Conservation (phyloP, 2,888 invertebrate genomes). For the Osmoderma eremita region DNA sequence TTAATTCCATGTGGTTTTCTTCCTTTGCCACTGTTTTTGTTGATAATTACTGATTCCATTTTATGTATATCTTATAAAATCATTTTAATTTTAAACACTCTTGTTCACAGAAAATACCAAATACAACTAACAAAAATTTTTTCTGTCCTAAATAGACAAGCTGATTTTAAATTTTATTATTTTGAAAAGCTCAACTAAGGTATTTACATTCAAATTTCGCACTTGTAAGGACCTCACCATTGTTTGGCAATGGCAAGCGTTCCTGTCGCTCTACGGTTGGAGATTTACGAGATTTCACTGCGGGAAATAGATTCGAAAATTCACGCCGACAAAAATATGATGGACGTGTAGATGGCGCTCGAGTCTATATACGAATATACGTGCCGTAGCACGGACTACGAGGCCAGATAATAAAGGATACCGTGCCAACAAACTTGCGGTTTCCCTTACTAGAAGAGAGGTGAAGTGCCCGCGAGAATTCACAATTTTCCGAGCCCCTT, state of each 20-base stretch:
- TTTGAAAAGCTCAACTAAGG: no score
- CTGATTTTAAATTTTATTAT: no score
- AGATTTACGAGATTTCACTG: not conserved
- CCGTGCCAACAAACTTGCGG: not conserved
- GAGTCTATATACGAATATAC: not conserved
- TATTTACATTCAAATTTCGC: no score
- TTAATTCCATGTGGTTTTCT: no score
- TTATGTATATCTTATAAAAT: no score
- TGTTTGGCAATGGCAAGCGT: not conserved
- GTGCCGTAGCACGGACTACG: not conserved
- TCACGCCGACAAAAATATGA: not conserved
- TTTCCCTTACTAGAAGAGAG: not conserved
- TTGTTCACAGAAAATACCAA: no score
- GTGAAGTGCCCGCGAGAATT: no score
- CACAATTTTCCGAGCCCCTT: not conserved
- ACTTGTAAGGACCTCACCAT: not conserved
- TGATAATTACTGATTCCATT: no score
- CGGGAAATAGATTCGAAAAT: not conserved
- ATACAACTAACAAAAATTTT: no score
- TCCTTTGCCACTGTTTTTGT: no score
- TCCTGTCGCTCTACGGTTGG: not conserved
- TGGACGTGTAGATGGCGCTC: not conserved
- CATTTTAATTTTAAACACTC: no score
- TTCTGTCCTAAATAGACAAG: no score
- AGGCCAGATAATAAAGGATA: not conserved